Conservation (phyloP, 2,888 invertebrate genomes). For the Apodemia hepburni region DNA sequence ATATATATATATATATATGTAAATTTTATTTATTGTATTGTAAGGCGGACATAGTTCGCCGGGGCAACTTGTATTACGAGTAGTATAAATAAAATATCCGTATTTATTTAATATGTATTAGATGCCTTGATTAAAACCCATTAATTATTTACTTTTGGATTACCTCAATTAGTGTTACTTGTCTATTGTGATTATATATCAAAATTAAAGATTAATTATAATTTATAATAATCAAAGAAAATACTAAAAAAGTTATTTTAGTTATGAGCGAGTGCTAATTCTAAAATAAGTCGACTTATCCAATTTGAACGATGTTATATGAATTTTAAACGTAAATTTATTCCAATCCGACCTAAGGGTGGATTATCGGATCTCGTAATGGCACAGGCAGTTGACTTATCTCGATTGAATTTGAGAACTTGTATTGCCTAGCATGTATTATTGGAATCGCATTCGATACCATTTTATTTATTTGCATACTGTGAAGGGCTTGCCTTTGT, state of each 20-base stretch:
- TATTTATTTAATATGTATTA: too few species aligned
- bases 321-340: slow-evolving; percentile 10
- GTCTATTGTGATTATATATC: too few species aligned
- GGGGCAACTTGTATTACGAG: too few species aligned
- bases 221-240: background rate
- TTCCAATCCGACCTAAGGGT: background rate
- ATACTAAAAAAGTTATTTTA: background rate
- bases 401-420: slow-evolving; percentile 13
- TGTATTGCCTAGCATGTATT: slow-evolving; percentile 8
- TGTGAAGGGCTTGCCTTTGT: slow-evolving; percentile 5
- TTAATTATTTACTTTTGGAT: too few species aligned
- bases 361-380: slow-evolving; percentile 12
- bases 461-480: slow-evolving; percentile 9
- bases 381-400: slow-evolving; percentile 12
- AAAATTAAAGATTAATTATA: too few species aligned
- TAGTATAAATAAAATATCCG: too few species aligned
- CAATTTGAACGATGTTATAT: background rate
- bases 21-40: too few species aligned
- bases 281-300: background rate
- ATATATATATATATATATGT: too few species aligned
- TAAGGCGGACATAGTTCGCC: too few species aligned
- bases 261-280: background rate
- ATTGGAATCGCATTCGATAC: slow-evolving; percentile 9
- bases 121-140: too few species aligned
- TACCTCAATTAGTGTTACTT: too few species aligned